Conservation (phyloP, 1,140 invertebrate species). For the Orius insidiosus region DNA sequence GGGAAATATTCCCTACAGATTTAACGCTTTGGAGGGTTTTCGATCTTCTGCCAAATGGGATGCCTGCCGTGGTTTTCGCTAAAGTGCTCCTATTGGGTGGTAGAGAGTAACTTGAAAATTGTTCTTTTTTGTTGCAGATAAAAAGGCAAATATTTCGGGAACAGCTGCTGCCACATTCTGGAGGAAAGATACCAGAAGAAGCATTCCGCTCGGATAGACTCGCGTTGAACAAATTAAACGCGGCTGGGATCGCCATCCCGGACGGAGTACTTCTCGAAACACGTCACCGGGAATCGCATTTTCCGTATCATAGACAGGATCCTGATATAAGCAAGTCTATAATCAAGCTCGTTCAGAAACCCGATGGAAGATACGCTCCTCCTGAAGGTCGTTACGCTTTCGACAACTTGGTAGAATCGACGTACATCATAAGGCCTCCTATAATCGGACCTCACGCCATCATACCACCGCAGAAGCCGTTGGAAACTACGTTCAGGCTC, state of each 20-base stretch:
- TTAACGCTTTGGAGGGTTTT: too few relatives aligned
- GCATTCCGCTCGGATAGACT: constrained; percentile 41
- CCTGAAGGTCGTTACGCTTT: constrained; percentile 19
- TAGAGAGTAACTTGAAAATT: too few relatives aligned
- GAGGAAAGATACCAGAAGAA: constrained; percentile 45
- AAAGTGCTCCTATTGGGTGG: too few relatives aligned
- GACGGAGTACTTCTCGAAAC: constrained; percentile 37
- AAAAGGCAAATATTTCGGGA: constrained; percentile 46
- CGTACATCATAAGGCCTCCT: constrained; percentile 20
- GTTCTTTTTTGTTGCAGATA: constrained; percentile 23
- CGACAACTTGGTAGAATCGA: constrained; percentile 20
- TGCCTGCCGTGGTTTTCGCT: too few relatives aligned
- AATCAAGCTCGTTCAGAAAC: constrained; percentile 19
- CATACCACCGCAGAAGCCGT: constrained; percentile 16
- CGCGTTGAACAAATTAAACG: constrained; percentile 39
- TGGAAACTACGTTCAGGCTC: constrained; percentile 15
- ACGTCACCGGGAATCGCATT: constrained; percentile 24
- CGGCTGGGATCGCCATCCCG: constrained; percentile 40
- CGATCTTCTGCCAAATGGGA: too few relatives aligned
- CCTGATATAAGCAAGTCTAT: constrained; percentile 19
- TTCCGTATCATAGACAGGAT: constrained; percentile 21
- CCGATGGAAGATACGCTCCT: constrained; percentile 20
- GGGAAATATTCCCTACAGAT: too few relatives aligned
- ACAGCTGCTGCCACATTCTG: constrained; percentile 38
- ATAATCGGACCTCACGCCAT: constrained; percentile 8